phyloP scores from a whole-genome alignment of 2,113 vertebrate genomes.

The Natator depressus region DNA sequence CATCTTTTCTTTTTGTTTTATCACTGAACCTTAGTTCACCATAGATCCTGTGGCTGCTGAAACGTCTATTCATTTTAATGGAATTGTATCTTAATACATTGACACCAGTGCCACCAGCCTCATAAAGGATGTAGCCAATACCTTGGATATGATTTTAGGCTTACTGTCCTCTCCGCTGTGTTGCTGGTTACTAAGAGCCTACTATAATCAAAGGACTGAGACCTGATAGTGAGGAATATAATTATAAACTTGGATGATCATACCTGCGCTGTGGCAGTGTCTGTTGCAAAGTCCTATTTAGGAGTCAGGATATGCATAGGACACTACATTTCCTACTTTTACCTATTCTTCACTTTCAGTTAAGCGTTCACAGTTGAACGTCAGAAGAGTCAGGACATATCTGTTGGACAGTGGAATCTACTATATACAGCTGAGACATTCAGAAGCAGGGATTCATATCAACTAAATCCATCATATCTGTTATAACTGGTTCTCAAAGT shows the following conservation, averaged over 20 bases:
- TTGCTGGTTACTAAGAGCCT: neutral
- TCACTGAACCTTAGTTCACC: neutral
- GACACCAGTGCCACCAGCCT: neutral
- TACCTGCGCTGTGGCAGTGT: neutral
- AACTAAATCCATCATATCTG: neutral
- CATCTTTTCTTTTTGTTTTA: neutral
- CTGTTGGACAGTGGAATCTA: neutral
- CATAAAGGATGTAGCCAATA: neutral
- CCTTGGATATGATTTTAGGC: conserved; percentile 1
- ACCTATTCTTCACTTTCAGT: neutral
- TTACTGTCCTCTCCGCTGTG: neutral
- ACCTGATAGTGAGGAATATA: neutral
- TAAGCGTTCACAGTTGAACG: neutral
- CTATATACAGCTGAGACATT: neutral
- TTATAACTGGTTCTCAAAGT: neutral
- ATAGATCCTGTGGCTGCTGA: neutral
- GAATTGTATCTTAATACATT: conserved; percentile 13
- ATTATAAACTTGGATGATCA: neutral
- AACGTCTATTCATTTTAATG: neutral
- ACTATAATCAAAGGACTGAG: neutral
- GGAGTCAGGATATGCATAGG: neutral
- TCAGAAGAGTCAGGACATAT: neutral
- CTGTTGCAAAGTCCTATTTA: neutral
- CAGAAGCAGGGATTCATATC: neutral
- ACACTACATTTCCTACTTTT: neutral